A percentile compares a stretch with the other conserved stretches of the same genome.
Conservation (phyloP, 2,797 vertebrate species). For the Corythornis leucogaster region DNA sequence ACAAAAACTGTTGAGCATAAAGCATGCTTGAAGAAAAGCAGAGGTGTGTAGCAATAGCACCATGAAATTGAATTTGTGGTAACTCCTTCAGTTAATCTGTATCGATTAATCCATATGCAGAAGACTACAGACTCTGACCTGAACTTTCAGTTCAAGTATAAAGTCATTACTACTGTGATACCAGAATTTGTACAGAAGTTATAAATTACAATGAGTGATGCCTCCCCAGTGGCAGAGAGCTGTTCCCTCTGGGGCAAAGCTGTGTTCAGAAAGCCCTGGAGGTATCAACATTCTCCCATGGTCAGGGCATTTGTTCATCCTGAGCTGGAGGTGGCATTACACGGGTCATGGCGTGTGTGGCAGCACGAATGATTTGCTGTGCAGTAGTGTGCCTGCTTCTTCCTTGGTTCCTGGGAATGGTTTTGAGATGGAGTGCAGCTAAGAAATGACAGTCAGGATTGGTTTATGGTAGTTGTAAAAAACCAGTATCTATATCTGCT, state of each 20-base stretch:
- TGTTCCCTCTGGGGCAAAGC: neutral
- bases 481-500: neutral
- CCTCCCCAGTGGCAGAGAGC: conserved; percentile 1
- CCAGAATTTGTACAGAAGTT: neutral
- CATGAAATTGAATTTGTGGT: conserved; percentile 7
- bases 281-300: neutral
- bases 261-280: neutral
- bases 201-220: neutral
- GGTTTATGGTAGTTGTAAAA: neutral
- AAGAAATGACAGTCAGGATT: neutral
- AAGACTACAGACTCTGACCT: neutral
- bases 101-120: neutral
- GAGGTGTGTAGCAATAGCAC: neutral
- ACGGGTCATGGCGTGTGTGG: neutral
- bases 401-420: neutral
- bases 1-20: neutral
- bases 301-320: neutral
- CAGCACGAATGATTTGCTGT: neutral
- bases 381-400: neutral
- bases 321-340: neutral
- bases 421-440: neutral
- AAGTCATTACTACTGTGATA: conserved; percentile 12
- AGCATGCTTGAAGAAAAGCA: neutral
- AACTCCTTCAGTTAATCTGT: conserved; percentile 11
- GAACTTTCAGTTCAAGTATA: neutral